These are phyloP conservation scores for Oreocharis arfaki DNA, from an alignment of 2,113 vertebrate species.

Conservation along the genomic window DNA sequence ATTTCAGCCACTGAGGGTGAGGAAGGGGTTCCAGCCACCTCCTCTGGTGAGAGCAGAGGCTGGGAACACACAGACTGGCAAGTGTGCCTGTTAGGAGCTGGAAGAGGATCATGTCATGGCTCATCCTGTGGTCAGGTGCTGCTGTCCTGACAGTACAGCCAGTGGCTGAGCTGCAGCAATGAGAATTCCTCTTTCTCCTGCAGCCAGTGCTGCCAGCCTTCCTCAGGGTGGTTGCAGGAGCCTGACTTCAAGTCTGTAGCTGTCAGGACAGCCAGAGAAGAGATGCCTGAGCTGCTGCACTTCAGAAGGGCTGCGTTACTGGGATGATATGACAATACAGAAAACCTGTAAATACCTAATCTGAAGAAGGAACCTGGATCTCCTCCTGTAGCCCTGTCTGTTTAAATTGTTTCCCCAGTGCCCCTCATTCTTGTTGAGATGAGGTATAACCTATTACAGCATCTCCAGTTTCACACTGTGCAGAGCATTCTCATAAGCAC, in stretches of 20 bases:
- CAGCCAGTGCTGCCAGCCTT: background rate
- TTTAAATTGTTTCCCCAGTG: background rate
- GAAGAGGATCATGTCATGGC: background rate
- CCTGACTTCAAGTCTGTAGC: background rate
- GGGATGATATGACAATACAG: rapidly evolving
- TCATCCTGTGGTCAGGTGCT: background rate
- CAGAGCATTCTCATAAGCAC: background rate
- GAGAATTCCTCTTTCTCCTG: background rate
- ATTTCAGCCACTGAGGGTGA: background rate
- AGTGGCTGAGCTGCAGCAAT: background rate
- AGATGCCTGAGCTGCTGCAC: background rate
- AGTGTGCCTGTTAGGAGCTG: background rate
- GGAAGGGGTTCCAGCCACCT: background rate
- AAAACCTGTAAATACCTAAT: background rate
- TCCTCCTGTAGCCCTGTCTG: background rate
- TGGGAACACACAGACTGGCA: background rate
- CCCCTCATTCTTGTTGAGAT: background rate
- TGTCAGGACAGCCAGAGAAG: background rate
- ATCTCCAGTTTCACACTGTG: background rate
- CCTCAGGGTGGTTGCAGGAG: rapidly evolving
- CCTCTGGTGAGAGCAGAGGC: background rate
- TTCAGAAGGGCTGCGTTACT: background rate
- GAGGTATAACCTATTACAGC: background rate
- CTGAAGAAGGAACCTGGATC: background rate
- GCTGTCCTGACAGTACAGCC: background rate